Base-by-base conservation (phyloP, 2,888 invertebrate species). In the Acanthosepion esculentum region DNA sequence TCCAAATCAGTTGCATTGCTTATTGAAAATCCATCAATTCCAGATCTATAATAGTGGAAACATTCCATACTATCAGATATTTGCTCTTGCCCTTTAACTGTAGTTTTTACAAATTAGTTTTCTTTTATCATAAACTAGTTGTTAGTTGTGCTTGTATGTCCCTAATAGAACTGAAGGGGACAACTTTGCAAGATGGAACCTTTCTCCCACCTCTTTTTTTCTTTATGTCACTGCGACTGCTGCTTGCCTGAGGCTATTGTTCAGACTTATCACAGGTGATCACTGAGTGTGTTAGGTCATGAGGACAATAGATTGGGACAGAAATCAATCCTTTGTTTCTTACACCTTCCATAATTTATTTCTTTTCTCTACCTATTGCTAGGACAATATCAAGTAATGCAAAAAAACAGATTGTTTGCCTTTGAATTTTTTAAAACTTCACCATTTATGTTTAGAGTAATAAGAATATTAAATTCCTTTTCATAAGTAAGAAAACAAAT, bases 241-340 rank as follows among this genome's bases (percentile, higher is more conserved):
- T 78, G 78, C 78, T 78, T 78, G 78, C 78, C 78, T 78, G 78
- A 8, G 78, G 78, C 78, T 78, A 78, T 78, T 78, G 78, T 78
- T 78, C 78, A 78, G 78, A 78, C n/a, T 78, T 78, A 78, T 78
- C 78, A 78, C 78, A 78, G 78, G 78, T 78, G 78, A 78, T 78
- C 78, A 78, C 78, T 78, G 78, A 78, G 78, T n/a, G 78, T 78
- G n/a, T n/a, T n/a, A 33, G n/a, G 33, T 78, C n/a, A 78, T 78
- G 78, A n/a, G 78, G 78, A 78, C 78, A 78, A 78, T 78, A 78
- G 78, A 78, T 78, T 78, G 78, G 78, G 78, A 78, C 78, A 78
- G 78, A 78, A 78, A 78, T 78, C 78, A 78, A 78, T 78, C 78
- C 78, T 78, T 78, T 78, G 78, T 78, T 78, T 78, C 78, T 78